Evolutionary conservation across 2,113 vertebrate genomes (phyloP).

Genomic region (Paedocypris sp.): DNA sequence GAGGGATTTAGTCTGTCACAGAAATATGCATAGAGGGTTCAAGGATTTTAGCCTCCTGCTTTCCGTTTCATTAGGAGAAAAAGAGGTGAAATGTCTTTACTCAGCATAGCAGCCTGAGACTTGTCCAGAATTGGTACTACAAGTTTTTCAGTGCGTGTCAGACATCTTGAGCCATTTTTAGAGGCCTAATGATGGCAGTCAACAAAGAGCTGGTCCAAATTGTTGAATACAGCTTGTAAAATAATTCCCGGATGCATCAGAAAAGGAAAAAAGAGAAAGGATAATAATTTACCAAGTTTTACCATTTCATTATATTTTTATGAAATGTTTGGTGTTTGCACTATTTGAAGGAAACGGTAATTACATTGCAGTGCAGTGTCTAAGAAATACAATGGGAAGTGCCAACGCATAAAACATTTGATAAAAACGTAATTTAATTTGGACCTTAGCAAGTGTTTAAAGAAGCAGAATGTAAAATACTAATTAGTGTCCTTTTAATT

Average conservation of each 20-base stretch:
- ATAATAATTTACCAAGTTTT: too few species aligned
- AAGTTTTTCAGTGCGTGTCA: neutral
- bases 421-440: neutral
- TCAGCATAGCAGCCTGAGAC: neutral
- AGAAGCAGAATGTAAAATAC: constrained; percentile 5
- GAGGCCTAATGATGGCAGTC: neutral
- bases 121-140: neutral
- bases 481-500: neutral
- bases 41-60: neutral
- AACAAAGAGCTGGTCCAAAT: neutral
- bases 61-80: too few species aligned
- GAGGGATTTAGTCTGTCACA: neutral
- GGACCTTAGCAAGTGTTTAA: constrained; percentile 6
- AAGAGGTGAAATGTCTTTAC: too few species aligned
- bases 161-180: neutral
- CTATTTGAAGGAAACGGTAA: too few species aligned
- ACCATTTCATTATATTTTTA: too few species aligned
- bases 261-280: too few species aligned
- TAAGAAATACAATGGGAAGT: neutral
- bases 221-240: neutral
- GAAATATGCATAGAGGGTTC: neutral
- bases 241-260: neutral
- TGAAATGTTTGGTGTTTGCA: too few species aligned
- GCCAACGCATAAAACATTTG: neutral
- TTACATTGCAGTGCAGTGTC: too few species aligned